A percentile compares a stretch with the other conserved stretches of the same genome.
phyloP scores from a whole-genome alignment of 1,140 invertebrate species.

The Pseudachorutes palmiensis region DNA sequence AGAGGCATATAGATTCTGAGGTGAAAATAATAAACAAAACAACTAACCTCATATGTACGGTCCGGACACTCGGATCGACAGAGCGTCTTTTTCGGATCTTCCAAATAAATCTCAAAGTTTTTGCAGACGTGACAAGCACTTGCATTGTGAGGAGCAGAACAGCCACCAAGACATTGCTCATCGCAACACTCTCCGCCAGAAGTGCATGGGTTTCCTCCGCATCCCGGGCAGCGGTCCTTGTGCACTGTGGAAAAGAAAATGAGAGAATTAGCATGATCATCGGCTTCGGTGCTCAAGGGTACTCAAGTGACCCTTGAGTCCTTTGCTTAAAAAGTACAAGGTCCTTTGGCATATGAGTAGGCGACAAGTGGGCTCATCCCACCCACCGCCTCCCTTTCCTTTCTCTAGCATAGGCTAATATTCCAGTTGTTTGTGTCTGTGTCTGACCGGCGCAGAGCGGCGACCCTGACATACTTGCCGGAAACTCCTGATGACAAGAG shows the following conservation, averaged over 20 bases:
- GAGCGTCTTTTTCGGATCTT: not conserved
- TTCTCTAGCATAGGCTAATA: no score
- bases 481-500: not conserved
- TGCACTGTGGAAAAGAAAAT: constrained; percentile 16
- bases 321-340: no score
- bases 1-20: no score
- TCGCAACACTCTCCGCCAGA: constrained; percentile 63
- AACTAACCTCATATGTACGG: constrained; percentile 53
- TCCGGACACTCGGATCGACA: constrained; percentile 64
- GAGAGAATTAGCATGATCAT: no score
- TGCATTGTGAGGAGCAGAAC: constrained; percentile 49
- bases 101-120: constrained; percentile 20
- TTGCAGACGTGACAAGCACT: constrained; percentile 52
- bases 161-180: constrained; percentile 72
- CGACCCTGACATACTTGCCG: not conserved
- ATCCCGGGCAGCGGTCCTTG: constrained; percentile 25
- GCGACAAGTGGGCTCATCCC: no score
- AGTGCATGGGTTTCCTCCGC: constrained; percentile 15
- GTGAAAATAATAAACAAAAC: not conserved
- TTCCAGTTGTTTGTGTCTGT: no score
- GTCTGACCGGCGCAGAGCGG: not conserved
- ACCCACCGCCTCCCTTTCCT: no score
- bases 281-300: no score
- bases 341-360: no score
- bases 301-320: no score